Evolutionary conservation across 2,888 invertebrate genomes (phyloP).

Genomic region (Anodontia alba): DNA sequence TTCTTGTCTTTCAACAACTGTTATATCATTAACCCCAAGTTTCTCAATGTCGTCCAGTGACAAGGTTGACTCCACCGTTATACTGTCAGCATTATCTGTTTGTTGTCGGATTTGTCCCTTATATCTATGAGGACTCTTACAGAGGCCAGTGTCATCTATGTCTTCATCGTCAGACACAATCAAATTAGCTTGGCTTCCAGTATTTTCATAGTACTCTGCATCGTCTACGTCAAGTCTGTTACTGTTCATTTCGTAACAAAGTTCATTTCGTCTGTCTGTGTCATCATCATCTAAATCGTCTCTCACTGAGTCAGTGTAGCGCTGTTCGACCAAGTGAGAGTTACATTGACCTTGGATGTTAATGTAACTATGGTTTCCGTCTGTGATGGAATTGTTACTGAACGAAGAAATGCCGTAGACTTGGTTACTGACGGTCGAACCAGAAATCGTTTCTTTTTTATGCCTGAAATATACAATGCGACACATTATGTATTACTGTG

Average conservation of each 20-base stretch:
- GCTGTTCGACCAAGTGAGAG: neutral
- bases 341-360: neutral
- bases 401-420: conserved; percentile 27
- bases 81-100: neutral
- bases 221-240: neutral
- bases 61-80: neutral
- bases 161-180: neutral
- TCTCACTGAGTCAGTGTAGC: neutral
- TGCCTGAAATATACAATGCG: neutral
- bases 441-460: neutral
- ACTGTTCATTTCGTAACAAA: neutral
- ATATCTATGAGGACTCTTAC: neutral
- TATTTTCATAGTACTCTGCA: neutral
- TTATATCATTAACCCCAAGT: neutral
- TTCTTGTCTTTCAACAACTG: neutral
- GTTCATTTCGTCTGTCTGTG: neutral
- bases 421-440: conserved; percentile 23
- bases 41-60: neutral
- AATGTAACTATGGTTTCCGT: neutral
- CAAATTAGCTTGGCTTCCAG: neutral
- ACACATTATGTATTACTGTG: too few species aligned
- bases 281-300: neutral
- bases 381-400: conserved; percentile 13
- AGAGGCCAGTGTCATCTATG: neutral
- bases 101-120: neutral